These are phyloP conservation scores for Philhelius pedissequus DNA, from an alignment of 2,888 invertebrate genomes.

Conservation along the genomic window DNA sequence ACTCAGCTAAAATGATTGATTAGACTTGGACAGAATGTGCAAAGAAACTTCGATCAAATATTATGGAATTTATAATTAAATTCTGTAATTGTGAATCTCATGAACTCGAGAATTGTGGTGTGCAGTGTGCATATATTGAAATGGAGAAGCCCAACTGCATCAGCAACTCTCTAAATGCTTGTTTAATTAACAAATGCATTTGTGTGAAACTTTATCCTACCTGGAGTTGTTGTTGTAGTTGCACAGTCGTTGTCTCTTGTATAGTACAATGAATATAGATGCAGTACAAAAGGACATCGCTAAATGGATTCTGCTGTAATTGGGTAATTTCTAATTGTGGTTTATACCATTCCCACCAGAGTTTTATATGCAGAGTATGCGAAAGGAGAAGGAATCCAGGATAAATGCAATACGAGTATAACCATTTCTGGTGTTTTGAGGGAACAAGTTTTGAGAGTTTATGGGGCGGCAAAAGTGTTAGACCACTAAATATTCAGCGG, in stretches of 20 bases:
- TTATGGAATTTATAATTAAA: constrained; percentile 46
- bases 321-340: constrained; percentile 61
- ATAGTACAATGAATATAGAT: too few relatives aligned
- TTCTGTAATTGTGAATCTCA: constrained; percentile 13
- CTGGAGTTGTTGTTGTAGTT: not conserved
- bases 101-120: not conserved
- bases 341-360: constrained; percentile 29
- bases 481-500: constrained; percentile 65
- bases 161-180: constrained; percentile 31
- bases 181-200: constrained; percentile 62
- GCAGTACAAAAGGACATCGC: constrained; percentile 29
- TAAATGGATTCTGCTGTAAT: constrained; percentile 54
- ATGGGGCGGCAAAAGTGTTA: constrained; percentile 46
- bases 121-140: not conserved
- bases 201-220: constrained; percentile 50
- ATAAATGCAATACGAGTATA: not conserved
- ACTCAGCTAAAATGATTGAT: constrained; percentile 46
- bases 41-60: constrained; percentile 15
- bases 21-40: constrained; percentile 16
- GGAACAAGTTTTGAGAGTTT: constrained; percentile 53
- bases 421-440: constrained; percentile 26
- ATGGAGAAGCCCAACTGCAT: not conserved
- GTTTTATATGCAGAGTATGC: too few relatives aligned
- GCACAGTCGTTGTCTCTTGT: not conserved
- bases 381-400: not conserved